A percentile compares a stretch with the other conserved stretches of the same genome.
phyloP scores from a whole-genome alignment of 2,888 invertebrate genomes.

The Tuberolachnus salignus region DNA sequence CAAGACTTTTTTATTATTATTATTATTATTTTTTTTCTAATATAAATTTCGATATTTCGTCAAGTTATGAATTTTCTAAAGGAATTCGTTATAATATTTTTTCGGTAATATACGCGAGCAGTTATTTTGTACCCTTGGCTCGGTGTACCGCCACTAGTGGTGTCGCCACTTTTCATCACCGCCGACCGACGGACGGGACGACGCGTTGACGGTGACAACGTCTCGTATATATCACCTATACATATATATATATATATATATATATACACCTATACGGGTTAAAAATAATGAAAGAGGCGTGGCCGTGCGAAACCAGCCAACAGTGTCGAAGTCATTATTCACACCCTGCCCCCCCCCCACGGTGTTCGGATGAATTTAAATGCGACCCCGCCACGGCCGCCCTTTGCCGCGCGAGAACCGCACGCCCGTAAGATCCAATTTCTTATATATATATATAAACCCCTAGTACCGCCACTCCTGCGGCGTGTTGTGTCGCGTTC shows the following conservation, averaged over 20 bases:
- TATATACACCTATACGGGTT: not conserved
- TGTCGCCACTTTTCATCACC: too few relatives aligned
- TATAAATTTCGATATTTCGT: too few relatives aligned
- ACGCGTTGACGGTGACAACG: not conserved
- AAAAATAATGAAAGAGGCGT: constrained; percentile 49
- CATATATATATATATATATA: not conserved
- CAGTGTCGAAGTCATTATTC: constrained; percentile 52
- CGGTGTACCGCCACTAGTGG: too few relatives aligned
- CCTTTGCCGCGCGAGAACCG: not conserved
- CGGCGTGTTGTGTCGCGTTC: not conserved
- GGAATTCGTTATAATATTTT: too few relatives aligned
- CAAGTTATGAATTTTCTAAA: too few relatives aligned
- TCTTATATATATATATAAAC: constrained; percentile 5
- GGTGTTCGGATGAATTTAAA: constrained; percentile 38
- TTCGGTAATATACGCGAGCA: too few relatives aligned
- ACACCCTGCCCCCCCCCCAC: constrained; percentile 4
- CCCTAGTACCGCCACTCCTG: too few relatives aligned
- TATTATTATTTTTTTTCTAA: too few relatives aligned
- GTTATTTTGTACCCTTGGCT: too few relatives aligned
- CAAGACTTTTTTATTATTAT: too few relatives aligned
- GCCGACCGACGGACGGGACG: too few relatives aligned
- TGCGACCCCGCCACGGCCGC: constrained; percentile 11
- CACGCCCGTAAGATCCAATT: constrained; percentile 23
- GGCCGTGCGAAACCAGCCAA: constrained; percentile 35
- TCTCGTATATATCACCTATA: not conserved